These are phyloP conservation scores for Lerista edwardsae DNA, from an alignment of 2,797 vertebrate species.

Conservation along the genomic window DNA sequence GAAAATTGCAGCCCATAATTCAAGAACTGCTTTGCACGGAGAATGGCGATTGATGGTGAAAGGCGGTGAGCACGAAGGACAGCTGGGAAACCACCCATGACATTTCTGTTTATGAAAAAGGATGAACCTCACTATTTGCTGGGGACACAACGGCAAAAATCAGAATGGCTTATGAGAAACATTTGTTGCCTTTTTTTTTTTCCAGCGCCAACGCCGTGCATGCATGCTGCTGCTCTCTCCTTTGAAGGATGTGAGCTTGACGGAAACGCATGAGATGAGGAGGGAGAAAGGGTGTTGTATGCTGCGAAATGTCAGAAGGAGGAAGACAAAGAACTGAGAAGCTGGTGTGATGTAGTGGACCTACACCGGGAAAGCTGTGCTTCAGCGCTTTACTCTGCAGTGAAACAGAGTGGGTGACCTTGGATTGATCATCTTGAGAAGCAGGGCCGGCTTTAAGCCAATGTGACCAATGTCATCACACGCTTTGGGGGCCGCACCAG, in stretches of 20 bases:
- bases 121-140: slow-evolving; percentile 8
- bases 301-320: not conserved
- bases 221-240: not conserved
- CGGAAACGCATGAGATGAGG: not conserved
- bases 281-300: not conserved
- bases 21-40: slow-evolving; percentile 11
- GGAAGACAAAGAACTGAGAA: not conserved
- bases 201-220: not conserved
- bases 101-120: slow-evolving; percentile 24
- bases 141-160: not conserved
- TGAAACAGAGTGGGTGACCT: not conserved
- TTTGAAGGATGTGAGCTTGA: not conserved
- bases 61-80: not conserved
- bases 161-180: slow-evolving; percentile 6
- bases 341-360: not conserved
- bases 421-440: not conserved
- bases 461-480: too few species aligned
- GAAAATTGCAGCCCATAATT: slow-evolving; percentile 20
- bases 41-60: not conserved
- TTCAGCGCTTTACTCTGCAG: not conserved
- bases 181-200: slow-evolving; percentile 12
- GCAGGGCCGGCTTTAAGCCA: too few species aligned
- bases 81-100: slow-evolving; percentile 19
- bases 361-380: not conserved
- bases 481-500: too few species aligned